Conservation (phyloP, 2,888 invertebrate species). For the Pseudococcus longispinus region DNA sequence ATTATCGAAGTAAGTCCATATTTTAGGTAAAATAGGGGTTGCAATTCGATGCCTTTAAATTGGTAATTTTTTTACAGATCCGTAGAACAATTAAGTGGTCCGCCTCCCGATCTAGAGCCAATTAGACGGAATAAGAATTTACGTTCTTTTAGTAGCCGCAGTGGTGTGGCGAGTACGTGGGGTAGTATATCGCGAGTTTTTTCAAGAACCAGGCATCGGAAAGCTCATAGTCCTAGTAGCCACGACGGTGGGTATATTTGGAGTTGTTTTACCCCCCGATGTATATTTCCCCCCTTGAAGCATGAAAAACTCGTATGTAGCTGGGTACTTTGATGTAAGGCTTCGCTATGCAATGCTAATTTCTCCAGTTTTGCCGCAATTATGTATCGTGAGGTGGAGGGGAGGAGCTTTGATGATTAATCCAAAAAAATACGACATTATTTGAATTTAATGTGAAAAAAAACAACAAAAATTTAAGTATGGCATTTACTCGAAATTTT, state of each 20-base stretch:
- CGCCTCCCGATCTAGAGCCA: constrained; percentile 63
- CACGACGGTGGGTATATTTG: constrained; percentile 66
- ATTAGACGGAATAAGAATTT: constrained; percentile 59
- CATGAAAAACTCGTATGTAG: not conserved
- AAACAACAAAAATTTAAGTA: too few species aligned
- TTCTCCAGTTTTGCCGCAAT: not conserved
- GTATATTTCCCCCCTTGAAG: not conserved
- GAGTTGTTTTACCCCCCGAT: not conserved
- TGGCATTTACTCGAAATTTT: too few species aligned
- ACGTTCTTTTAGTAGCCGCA: constrained; percentile 66
- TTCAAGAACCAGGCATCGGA: constrained; percentile 83
- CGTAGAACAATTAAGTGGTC: constrained; percentile 84
- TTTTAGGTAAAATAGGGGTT: not conserved
- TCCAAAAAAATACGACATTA: too few species aligned
- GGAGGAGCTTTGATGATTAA: not conserved
- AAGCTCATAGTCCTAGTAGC: constrained; percentile 72
- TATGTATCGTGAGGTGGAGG: not conserved
- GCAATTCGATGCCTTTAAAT: not conserved
- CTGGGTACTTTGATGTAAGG: not conserved
- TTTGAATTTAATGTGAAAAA: too few species aligned
- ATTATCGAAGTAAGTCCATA: constrained; percentile 68
- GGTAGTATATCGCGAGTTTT: constrained; percentile 91
- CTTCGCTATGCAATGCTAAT: not conserved
- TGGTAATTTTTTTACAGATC: constrained; percentile 65
- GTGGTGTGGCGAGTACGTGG: constrained; percentile 79